Percentiles rank a stretch among this genome's conserved stretches.
Evolutionary conservation across 2,113 vertebrate genomes (phyloP).

Genomic region (Nothobranchius kuhntae): DNA sequence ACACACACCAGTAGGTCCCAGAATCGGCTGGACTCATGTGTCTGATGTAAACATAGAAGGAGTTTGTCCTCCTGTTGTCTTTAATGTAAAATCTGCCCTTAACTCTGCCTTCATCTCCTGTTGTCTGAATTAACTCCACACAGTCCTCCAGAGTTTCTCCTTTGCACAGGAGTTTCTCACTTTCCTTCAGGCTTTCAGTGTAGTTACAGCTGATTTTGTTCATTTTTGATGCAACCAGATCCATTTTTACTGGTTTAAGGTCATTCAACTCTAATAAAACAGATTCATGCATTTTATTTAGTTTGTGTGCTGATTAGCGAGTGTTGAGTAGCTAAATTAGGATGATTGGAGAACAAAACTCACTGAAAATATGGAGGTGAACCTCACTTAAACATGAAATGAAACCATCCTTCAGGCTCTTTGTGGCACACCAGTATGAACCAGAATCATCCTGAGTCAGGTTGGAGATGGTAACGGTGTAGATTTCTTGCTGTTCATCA

Average conservation of each 20-base stretch:
- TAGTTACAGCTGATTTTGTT: background rate
- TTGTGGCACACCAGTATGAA: slow-evolving; percentile 43
- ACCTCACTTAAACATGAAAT: slow-evolving; percentile 23
- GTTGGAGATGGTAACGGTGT: slow-evolving; percentile 34
- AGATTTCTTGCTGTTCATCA: slow-evolving; percentile 3
- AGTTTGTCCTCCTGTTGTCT: slow-evolving; percentile 10
- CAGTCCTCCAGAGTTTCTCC: slow-evolving; percentile 15
- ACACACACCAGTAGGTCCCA: slow-evolving; percentile 62
- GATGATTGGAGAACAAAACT: slow-evolving; percentile 16
- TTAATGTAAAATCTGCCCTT: slow-evolving; percentile 25
- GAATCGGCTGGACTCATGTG: slow-evolving; percentile 31
- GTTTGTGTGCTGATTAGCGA: background rate
- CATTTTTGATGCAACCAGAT: fast-evolving
- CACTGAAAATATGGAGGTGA: slow-evolving; percentile 25
- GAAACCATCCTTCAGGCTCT: fast-evolving
- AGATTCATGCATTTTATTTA: background rate
- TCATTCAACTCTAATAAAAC: slow-evolving; percentile 29
- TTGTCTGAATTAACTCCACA: slow-evolving; percentile 5
- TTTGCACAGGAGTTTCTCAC: slow-evolving; percentile 42
- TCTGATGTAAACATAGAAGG: slow-evolving; percentile 39
- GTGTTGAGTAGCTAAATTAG: background rate
- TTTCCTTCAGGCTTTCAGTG: background rate
- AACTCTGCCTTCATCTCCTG: fast-evolving
- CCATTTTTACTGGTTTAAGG: fast-evolving
- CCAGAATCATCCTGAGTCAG: slow-evolving; percentile 42